Conservation (phyloP, 2,113 vertebrate species). For the Pteruthius melanotis region DNA sequence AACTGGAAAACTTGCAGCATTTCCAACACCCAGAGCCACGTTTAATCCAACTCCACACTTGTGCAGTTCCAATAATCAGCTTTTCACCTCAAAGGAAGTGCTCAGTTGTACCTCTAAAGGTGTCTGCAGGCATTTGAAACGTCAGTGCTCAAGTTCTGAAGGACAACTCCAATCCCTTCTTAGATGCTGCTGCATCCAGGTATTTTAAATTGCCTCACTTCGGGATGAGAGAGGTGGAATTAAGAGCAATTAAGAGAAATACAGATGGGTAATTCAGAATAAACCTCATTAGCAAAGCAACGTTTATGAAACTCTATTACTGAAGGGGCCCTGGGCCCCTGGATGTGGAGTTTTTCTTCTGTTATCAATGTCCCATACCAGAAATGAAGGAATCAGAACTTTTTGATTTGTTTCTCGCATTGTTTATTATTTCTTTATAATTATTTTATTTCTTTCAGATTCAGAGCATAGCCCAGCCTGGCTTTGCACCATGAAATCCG, state of each 20-base stretch:
- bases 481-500: too few species aligned
- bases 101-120: neutral
- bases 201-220: neutral
- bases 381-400: too few species aligned
- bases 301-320: neutral
- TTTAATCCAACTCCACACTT: neutral
- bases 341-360: too few species aligned
- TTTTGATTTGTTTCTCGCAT: too few species aligned
- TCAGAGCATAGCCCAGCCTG: too few species aligned
- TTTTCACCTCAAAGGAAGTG: neutral
- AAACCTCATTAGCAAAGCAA: neutral
- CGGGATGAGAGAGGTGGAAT: neutral
- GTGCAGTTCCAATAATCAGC: neutral
- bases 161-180: neutral
- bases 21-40: neutral
- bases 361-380: too few species aligned
- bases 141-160: neutral
- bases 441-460: too few species aligned
- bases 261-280: neutral
- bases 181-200: rapidly evolving
- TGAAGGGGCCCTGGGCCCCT: too few species aligned
- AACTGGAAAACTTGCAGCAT: neutral
- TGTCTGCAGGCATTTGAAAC: neutral
- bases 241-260: neutral
- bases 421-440: too few species aligned